Conservation (phyloP, 2,113 vertebrate species). For the Actenoides hombroni region DNA sequence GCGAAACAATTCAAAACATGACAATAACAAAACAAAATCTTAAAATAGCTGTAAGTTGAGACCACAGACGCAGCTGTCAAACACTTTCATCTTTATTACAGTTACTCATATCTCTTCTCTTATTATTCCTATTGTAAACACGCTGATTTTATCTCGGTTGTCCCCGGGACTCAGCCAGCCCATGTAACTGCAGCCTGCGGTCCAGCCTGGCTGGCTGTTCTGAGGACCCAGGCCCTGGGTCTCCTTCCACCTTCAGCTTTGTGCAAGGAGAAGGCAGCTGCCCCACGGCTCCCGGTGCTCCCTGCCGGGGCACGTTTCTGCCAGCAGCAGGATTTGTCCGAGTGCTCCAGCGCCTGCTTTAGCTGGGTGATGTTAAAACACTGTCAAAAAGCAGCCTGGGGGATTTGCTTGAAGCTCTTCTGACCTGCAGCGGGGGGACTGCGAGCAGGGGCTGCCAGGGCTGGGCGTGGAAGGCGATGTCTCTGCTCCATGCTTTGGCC, state of each 20-base stretch:
- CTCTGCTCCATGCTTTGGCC: neutral
- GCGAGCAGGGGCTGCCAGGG: neutral
- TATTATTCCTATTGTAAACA: constrained; percentile 48
- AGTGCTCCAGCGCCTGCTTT: fast-evolving
- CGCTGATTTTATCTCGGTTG: constrained; percentile 13
- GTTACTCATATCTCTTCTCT: constrained; percentile 48
- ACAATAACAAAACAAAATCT: constrained; percentile 51
- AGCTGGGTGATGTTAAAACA: neutral
- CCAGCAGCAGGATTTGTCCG: neutral
- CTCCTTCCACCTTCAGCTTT: neutral
- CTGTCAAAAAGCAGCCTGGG: neutral
- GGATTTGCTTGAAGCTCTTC: neutral
- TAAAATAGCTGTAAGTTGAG: constrained; percentile 44
- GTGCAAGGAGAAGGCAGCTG: neutral
- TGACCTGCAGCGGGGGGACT: neutral
- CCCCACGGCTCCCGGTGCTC: fast-evolving
- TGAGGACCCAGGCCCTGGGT: too few relatives aligned
- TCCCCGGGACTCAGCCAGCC: neutral
- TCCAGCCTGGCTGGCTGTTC: neutral
- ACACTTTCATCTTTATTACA: constrained; percentile 60
- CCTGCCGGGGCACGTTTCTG: neutral
- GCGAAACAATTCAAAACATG: constrained; percentile 49
- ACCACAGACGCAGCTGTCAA: constrained; percentile 56
- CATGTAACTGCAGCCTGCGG: neutral
- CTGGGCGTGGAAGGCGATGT: neutral